Evolutionary conservation across 37 sponge, comb jelly and placozoan species (phyloP).

Genomic region (Halisarca cf. caerulea): DNA sequence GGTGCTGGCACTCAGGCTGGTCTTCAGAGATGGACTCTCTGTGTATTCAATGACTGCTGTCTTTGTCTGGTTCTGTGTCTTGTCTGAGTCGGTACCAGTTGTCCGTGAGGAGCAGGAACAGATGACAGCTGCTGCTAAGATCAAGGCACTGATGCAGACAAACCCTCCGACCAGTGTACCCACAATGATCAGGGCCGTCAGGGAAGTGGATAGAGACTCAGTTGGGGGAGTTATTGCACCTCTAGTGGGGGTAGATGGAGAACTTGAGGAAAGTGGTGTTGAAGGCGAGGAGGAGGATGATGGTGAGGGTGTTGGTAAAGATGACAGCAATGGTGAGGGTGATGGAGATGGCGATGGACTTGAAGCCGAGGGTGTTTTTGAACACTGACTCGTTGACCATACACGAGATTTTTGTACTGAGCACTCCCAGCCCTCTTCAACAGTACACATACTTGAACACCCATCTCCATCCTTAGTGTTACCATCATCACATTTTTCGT

Average conservation of each 20-base stretch:
- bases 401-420: not conserved
- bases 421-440: not conserved
- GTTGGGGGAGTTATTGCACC: not conserved
- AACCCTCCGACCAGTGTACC: not conserved
- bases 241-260: not conserved
- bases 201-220: no score
- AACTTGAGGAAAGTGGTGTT: not conserved
- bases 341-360: not conserved
- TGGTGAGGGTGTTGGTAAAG: not conserved
- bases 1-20: no score
- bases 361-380: not conserved
- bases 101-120: no score
- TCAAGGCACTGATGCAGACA: no score
- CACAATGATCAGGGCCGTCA: not conserved
- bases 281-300: not conserved
- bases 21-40: no score
- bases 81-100: no score
- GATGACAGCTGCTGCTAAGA: no score
- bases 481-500: constrained; percentile 68
- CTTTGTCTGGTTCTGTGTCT: no score
- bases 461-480: constrained; percentile 44
- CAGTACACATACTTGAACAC: constrained; percentile 38
- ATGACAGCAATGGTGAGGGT: not conserved
- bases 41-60: no score
- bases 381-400: not conserved